These are phyloP conservation scores for Polyergus mexicanus DNA, from an alignment of 1,140 invertebrate species.

Conservation along the genomic window DNA sequence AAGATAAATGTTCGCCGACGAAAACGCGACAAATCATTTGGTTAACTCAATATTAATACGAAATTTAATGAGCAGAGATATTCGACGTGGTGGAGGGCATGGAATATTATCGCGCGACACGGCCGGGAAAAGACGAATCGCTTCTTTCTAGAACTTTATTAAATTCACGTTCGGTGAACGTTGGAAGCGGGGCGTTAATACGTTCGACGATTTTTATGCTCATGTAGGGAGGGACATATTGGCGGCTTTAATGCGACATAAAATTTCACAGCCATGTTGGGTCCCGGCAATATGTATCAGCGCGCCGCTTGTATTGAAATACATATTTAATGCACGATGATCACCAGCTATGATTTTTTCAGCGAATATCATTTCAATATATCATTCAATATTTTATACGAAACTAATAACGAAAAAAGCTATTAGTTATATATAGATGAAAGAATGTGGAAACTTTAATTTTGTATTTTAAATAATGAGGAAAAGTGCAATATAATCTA, in stretches of 20 bases:
- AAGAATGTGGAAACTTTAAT: not conserved
- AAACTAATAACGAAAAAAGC: not conserved
- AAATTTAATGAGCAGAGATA: constrained; percentile 69
- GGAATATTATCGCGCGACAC: constrained; percentile 63
- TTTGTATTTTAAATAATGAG: not conserved
- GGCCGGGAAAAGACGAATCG: constrained; percentile 70
- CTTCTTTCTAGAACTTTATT: constrained; percentile 74
- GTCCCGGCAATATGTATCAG: constrained; percentile 69
- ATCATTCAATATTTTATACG: not conserved
- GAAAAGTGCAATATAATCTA: not conserved
- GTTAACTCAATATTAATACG: constrained; percentile 66
- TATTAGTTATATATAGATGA: not conserved
- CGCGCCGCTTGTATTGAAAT: constrained; percentile 79
- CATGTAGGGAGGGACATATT: constrained; percentile 72
- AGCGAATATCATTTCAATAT: not conserved
- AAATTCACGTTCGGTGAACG: constrained; percentile 71
- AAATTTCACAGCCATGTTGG: constrained; percentile 73
- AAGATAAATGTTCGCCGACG: constrained; percentile 42
- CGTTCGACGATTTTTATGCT: constrained; percentile 79
- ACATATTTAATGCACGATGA: constrained; percentile 80
- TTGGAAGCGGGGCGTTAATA: constrained; percentile 74
- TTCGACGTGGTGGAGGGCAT: constrained; percentile 32
- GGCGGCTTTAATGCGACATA: constrained; percentile 79
- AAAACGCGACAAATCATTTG: constrained; percentile 59
- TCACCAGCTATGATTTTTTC: constrained; percentile 52